phyloP scores from a whole-genome alignment of 1,140 invertebrate species.

The Eupristina koningsbergeri region DNA sequence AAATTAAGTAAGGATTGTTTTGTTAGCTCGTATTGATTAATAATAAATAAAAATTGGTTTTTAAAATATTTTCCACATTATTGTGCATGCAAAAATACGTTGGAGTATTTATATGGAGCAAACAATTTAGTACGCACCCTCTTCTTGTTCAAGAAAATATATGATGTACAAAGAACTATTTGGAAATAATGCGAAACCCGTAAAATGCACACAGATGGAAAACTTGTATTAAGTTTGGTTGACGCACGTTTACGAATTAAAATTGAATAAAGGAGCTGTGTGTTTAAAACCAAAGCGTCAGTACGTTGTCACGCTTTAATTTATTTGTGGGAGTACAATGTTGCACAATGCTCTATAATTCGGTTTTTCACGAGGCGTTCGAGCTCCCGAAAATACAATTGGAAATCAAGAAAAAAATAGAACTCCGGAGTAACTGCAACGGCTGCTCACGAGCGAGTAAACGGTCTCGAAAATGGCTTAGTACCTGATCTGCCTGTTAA shows the following conservation, averaged over 20 bases:
- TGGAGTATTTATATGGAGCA: not conserved
- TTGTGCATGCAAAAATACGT: constrained; percentile 12
- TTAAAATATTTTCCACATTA: not conserved
- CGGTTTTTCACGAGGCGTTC: not conserved
- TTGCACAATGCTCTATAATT: not conserved
- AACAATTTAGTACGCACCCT: constrained; percentile 14
- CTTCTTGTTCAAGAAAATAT: not conserved
- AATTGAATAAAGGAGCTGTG: not conserved
- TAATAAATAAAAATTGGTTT: not conserved
- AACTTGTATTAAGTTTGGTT: not conserved
- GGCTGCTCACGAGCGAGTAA: not conserved
- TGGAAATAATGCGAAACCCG: not conserved
- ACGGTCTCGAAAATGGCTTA: not conserved
- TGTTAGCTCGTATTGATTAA: not conserved
- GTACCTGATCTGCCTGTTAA: constrained; percentile 50
- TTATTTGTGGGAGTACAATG: not conserved
- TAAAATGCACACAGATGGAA: constrained; percentile 25
- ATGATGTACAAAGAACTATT: not conserved
- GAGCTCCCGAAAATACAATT: not conserved
- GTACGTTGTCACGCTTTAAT: not conserved
- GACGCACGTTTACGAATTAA: constrained; percentile 19
- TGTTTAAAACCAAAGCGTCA: not conserved
- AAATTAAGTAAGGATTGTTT: no score
- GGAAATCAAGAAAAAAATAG: not conserved
- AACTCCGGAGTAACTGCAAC: not conserved